Percentiles rank a stretch among this genome's conserved stretches.
phyloP scores from a whole-genome alignment of 2,113 vertebrate genomes.

The Geococcyx californianus region DNA sequence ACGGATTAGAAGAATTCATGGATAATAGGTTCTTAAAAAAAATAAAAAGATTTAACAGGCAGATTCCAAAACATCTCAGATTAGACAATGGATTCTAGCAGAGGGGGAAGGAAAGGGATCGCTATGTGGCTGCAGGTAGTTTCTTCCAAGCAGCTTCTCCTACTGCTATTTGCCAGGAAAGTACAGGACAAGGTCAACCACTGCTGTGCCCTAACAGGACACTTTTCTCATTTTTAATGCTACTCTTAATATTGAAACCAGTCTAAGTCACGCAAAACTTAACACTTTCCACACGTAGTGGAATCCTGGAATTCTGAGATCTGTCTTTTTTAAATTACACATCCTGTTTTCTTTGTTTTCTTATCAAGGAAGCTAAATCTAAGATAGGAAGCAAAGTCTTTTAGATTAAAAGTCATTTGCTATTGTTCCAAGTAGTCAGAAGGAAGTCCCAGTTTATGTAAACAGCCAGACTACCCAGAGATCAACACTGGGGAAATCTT shows the following conservation, averaged over 20 bases:
- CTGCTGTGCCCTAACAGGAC: neutral
- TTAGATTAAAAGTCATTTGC: neutral
- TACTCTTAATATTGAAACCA: neutral
- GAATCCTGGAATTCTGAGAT: neutral
- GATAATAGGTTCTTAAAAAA: neutral
- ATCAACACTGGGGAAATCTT: neutral
- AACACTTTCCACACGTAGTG: neutral
- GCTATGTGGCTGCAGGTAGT: neutral
- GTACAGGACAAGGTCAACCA: fast-evolving
- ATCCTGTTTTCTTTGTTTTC: conserved; percentile 18
- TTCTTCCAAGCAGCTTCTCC: neutral
- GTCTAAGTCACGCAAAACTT: neutral
- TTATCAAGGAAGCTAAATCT: conserved; percentile 34
- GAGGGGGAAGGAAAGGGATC: neutral
- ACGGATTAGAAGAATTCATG: neutral
- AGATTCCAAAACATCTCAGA: neutral
- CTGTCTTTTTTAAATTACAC: neutral
- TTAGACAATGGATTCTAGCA: neutral
- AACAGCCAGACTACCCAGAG: neutral
- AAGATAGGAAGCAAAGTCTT: conserved; percentile 9
- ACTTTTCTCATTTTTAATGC: neutral
- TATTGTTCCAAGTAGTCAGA: conserved; percentile 36
- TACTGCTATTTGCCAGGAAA: neutral
- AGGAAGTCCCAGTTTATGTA: conserved; percentile 25
- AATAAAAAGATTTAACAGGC: neutral